Evolutionary conservation across 2,797 vertebrate species (phyloP), one percentile per base, ranked within the genome.

Genomic region (Gallinago stenura): DNA sequence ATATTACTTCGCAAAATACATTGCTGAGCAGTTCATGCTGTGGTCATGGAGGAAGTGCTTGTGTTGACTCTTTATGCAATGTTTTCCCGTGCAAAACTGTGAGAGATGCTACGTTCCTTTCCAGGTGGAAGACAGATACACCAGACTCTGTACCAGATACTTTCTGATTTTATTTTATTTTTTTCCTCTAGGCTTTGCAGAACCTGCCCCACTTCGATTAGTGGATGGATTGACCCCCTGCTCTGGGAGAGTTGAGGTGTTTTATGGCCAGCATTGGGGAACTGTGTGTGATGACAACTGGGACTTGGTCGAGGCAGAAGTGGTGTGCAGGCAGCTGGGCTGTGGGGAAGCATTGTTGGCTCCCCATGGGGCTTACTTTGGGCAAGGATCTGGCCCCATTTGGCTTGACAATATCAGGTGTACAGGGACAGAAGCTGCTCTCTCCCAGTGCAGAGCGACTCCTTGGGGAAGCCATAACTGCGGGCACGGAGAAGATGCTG

Each of bases 381-480:
- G 92, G n/a, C 41, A 57, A 73, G 89, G 92, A 50, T 48, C 62
- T 21, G 89, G 57, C 26, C 68, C n/a, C 14, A 64, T 92, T 72
- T 85, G 87, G 87, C 45, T 93, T n/a, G 76, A 85, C 15, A 45
- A 92, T 18, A 45, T 93, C 48, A 33, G 5, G 18, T 93, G 89
- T 62, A 18, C 45, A 4, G 92, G 89, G 24, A 21, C 15, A 5
- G 92, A 93, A 86, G 50, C 14, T 28, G 37, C 24, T 33, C 35
- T 93, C 8, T 62, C 39, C 4, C 39, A 92, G 0, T 93, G 92
- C 64, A 26, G 9, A 58, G 51, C 25, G 8, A 17, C 10, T 28
- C 12, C n/a, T 9, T 92, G 81, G 87, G 89, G 83, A 68, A 76
- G 45, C 5, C 68, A 70, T 61, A 85, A 93, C 62, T 93, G 92